These are phyloP conservation scores for Agapornis canus DNA, from an alignment of 2,797 vertebrate species.

Conservation along the genomic window DNA sequence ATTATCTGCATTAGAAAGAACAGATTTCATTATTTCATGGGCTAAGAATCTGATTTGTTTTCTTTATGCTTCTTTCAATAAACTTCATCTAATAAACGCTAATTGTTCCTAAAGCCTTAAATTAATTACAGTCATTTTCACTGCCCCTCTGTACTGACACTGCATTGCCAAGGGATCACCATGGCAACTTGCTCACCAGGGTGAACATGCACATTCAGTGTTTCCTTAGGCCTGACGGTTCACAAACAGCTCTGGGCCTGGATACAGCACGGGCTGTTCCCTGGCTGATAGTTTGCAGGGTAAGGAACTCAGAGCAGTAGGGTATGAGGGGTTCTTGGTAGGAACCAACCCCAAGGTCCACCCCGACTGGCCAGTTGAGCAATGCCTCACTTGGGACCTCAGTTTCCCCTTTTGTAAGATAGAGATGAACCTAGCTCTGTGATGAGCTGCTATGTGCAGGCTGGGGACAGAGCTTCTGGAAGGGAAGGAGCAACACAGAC, in stretches of 20 bases:
- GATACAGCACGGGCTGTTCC: background rate
- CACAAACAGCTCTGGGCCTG: background rate
- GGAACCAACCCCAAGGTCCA: background rate
- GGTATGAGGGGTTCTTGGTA: background rate
- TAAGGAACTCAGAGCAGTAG: background rate
- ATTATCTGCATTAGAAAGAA: background rate
- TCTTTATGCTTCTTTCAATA: constrained; percentile 23
- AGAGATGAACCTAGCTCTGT: background rate
- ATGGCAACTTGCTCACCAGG: constrained; percentile 54
- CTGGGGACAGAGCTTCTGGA: background rate
- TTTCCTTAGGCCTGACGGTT: background rate
- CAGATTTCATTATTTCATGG: background rate
- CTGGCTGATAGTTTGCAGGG: background rate
- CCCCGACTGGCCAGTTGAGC: background rate
- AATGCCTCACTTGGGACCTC: fast-evolving
- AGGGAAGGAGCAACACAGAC: background rate
- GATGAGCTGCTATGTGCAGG: background rate
- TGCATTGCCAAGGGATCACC: constrained; percentile 40
- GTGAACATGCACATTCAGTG: background rate
- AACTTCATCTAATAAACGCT: constrained; percentile 61
- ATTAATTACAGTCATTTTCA: constrained; percentile 61
- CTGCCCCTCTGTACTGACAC: constrained; percentile 22
- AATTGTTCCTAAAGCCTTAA: constrained; percentile 71
- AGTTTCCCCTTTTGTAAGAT: background rate
- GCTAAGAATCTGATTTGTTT: constrained; percentile 22